Evolutionary conservation across 2,113 vertebrate genomes (phyloP).

Genomic region (Indri indri): DNA sequence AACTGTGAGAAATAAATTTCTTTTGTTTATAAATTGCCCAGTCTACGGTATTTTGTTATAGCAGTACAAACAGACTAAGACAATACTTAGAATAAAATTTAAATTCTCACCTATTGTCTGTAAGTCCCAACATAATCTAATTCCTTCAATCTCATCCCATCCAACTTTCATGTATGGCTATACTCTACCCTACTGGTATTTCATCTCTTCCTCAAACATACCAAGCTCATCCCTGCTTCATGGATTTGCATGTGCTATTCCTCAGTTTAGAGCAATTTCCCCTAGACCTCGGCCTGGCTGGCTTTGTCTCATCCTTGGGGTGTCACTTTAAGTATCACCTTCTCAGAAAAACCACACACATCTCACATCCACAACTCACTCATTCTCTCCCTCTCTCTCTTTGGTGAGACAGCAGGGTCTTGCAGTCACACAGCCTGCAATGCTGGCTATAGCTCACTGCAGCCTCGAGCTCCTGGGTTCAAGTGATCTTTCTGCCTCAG

Average conservation of each 20-base stretch:
- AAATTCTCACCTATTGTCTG: not conserved
- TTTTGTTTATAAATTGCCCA: not conserved
- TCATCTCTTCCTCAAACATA: not conserved
- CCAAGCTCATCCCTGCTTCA: not conserved
- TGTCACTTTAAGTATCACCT: not conserved
- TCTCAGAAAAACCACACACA: not conserved
- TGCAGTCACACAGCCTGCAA: too few species aligned
- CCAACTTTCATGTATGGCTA: not conserved
- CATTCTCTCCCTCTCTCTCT: not conserved
- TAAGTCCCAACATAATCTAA: not conserved
- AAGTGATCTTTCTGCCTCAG: too few species aligned
- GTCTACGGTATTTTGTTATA: not conserved
- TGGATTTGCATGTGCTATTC: not conserved
- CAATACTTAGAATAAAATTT: not conserved
- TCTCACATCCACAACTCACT: not conserved
- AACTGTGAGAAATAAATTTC: not conserved
- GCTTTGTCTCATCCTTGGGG: not conserved
- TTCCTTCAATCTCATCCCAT: not conserved
- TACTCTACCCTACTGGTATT: not conserved
- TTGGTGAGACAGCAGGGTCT: too few species aligned
- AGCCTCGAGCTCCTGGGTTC: too few species aligned
- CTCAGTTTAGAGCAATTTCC: not conserved
- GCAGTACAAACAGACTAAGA: not conserved
- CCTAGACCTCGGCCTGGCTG: not conserved
- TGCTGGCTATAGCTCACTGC: too few species aligned